Evolutionary conservation across 2,888 invertebrate species (phyloP).

Genomic region (Theodoxus fluviatilis): DNA sequence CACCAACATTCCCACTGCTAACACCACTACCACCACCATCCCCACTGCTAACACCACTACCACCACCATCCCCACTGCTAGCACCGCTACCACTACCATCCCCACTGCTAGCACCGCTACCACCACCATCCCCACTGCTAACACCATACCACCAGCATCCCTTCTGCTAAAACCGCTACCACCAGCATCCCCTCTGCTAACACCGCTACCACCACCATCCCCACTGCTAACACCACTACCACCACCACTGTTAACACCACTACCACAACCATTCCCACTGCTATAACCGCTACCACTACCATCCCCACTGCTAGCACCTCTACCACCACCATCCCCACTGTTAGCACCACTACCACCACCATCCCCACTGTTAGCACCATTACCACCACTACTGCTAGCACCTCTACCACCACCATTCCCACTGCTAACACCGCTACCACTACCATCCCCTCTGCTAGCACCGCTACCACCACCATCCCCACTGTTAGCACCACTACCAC

Average conservation of each 20-base stretch:
- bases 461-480: too few species aligned
- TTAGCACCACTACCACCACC: too few species aligned
- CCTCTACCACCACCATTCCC: too few species aligned
- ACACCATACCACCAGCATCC: neutral
- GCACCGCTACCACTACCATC: neutral
- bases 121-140: neutral
- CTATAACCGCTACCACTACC: neutral
- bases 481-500: too few species aligned
- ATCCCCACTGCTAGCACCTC: too few species aligned
- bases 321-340: too few species aligned
- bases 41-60: too few species aligned
- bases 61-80: neutral
- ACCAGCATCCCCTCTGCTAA: neutral
- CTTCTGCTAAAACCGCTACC: neutral
- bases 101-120: neutral
- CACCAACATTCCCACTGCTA: too few species aligned
- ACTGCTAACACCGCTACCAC: neutral
- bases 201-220: neutral
- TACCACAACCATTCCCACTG: neutral
- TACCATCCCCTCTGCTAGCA: neutral
- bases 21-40: too few species aligned
- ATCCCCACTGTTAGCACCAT: too few species aligned
- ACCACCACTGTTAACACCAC: neutral
- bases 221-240: neutral
- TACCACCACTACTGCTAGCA: too few species aligned